Evolutionary conservation across 1,140 invertebrate genomes (phyloP).

Genomic region (Atta texana): DNA sequence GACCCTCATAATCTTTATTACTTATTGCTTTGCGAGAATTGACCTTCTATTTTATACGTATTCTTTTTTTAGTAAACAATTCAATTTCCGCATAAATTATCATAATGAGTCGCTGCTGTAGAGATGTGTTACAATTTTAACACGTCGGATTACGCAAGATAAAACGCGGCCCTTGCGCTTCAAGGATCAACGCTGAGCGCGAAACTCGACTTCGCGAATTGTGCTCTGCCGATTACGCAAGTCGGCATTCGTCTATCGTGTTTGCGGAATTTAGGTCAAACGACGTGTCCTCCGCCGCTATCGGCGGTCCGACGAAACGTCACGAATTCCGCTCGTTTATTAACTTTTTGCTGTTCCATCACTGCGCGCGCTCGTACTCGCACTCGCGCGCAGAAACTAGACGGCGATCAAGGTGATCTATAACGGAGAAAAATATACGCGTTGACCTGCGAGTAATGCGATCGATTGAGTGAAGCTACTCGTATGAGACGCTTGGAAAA

Average conservation of each 20-base stretch:
- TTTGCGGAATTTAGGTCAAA: constrained; percentile 81
- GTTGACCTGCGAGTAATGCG: constrained; percentile 40
- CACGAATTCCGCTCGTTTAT: constrained; percentile 72
- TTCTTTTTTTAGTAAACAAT: neutral
- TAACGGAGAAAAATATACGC: constrained; percentile 49
- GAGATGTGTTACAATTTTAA: neutral
- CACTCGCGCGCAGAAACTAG: neutral
- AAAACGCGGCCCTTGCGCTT: constrained; percentile 26
- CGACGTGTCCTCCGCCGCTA: constrained; percentile 76
- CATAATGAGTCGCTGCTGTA: too few relatives aligned
- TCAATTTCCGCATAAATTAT: neutral
- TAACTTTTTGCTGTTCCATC: constrained; percentile 31
- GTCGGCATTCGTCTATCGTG: constrained; percentile 74
- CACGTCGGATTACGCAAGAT: constrained; percentile 54
- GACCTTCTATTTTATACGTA: neutral
- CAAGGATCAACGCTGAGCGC: constrained; percentile 62
- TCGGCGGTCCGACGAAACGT: constrained; percentile 65
- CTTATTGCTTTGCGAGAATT: too few relatives aligned
- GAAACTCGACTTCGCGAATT: constrained; percentile 52
- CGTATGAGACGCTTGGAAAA: constrained; percentile 10
- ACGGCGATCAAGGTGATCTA: constrained; percentile 51
- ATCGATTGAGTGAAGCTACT: constrained; percentile 37
- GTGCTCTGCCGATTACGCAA: constrained; percentile 76
- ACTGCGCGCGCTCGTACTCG: neutral
- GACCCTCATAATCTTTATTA: too few relatives aligned